A percentile compares a stretch with the other conserved stretches of the same genome.
Conservation (phyloP, 2,797 vertebrate genomes). For the Spinus olivaceus region DNA sequence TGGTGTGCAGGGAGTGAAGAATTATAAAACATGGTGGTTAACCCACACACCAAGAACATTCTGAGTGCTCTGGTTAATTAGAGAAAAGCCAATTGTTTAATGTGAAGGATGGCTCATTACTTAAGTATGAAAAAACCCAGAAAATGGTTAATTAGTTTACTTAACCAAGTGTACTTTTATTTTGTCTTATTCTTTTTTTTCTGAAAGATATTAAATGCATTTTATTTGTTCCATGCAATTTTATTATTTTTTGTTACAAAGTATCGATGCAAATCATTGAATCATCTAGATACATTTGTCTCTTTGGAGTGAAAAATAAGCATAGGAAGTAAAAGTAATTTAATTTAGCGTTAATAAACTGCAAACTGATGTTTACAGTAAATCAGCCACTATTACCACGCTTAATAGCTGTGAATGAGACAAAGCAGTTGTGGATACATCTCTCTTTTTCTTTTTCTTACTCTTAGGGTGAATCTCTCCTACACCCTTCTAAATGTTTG, state of each 20-base stretch:
- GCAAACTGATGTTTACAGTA: slow-evolving; percentile 69
- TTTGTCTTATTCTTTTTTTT: slow-evolving; percentile 54
- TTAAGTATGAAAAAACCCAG: slow-evolving; percentile 38
- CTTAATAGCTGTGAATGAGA: slow-evolving; percentile 59
- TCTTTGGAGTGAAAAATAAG: slow-evolving; percentile 61
- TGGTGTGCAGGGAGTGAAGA: background rate
- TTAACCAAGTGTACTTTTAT: slow-evolving; percentile 67
- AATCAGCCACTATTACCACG: slow-evolving; percentile 60
- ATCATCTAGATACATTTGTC: slow-evolving; percentile 56
- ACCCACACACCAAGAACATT: background rate
- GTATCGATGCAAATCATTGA: slow-evolving; percentile 53
- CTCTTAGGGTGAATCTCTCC: background rate
- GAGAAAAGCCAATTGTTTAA: slow-evolving; percentile 39
- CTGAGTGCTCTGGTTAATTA: slow-evolving; percentile 48
- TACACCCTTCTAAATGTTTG: background rate
- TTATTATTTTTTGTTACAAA: slow-evolving; percentile 61
- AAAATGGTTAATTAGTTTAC: slow-evolving; percentile 74
- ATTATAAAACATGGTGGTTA: slow-evolving; percentile 32
- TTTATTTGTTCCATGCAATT: slow-evolving; percentile 63
- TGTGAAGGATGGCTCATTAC: slow-evolving; percentile 48
- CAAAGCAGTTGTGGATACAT: slow-evolving; percentile 49
- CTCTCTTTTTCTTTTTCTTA: background rate
- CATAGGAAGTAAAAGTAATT: slow-evolving; percentile 57
- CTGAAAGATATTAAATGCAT: slow-evolving; percentile 56
- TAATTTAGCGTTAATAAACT: slow-evolving; percentile 65